A percentile compares a stretch with the other conserved stretches of the same genome.
Evolutionary conservation across 1,140 invertebrate species (phyloP).

Genomic region (Archivesica marissinica): DNA sequence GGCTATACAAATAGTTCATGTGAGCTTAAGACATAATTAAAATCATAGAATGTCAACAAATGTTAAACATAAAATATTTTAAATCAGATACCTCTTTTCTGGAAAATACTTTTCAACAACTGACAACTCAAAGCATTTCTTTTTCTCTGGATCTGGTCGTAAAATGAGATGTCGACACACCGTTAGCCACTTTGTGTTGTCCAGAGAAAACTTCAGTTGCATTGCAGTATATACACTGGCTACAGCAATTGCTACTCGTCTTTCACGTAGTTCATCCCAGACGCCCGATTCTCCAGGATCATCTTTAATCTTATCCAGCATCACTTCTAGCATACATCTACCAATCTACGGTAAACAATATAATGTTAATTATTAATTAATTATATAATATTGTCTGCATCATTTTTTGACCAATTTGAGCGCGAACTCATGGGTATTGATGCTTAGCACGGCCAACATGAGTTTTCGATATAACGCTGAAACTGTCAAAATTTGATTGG

Average conservation of each 20-base stretch:
- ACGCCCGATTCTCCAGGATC: neutral
- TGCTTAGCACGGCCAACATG: too few relatives aligned
- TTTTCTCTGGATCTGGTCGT: neutral
- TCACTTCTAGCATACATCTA: neutral
- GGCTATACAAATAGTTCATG: too few relatives aligned
- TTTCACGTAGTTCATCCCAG: neutral
- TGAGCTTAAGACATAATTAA: too few relatives aligned
- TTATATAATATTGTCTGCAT: neutral
- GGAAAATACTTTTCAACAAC: neutral
- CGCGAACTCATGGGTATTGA: too few relatives aligned
- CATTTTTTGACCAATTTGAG: too few relatives aligned
- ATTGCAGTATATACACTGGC: neutral
- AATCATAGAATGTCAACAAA: too few relatives aligned
- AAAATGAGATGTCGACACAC: neutral
- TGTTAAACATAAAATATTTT: too few relatives aligned
- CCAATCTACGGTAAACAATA: neutral
- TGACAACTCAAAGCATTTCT: neutral
- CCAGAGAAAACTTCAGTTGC: neutral
- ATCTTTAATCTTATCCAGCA: neutral
- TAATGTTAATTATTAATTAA: neutral
- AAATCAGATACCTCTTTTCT: constrained; percentile 6
- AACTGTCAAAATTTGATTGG: too few relatives aligned
- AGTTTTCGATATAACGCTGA: too few relatives aligned
- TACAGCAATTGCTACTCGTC: neutral
- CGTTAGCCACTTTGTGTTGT: neutral